Conservation (phyloP, 2,797 vertebrate species). For the Gallirallus australis region DNA sequence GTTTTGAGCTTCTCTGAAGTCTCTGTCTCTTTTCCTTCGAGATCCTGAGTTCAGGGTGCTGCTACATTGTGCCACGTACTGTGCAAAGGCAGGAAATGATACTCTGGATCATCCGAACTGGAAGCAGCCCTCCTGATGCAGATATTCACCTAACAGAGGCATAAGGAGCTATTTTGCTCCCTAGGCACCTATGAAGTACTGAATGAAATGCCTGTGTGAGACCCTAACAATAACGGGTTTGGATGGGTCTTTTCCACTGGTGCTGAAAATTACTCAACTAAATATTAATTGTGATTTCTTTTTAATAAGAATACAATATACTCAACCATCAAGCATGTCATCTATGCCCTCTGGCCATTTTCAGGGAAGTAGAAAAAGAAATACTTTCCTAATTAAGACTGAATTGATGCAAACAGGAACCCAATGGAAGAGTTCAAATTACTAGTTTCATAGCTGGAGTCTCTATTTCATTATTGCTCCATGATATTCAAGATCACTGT, state of each 20-base stretch:
- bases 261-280: not conserved
- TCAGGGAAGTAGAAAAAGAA: not conserved
- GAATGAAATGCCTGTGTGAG: not conserved
- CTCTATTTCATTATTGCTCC: not conserved
- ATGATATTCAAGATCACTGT: not conserved
- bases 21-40: not conserved
- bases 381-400: not conserved
- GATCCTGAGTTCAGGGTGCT: not conserved
- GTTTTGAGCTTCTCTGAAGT: not conserved
- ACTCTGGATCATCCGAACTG: not conserved
- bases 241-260: not conserved
- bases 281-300: not conserved
- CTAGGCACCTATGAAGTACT: not conserved
- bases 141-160: not conserved
- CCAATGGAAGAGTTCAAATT: not conserved
- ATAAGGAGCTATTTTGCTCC: not conserved
- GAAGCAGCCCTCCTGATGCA: not conserved
- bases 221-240: not conserved
- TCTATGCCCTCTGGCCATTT: not conserved
- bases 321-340: not conserved
- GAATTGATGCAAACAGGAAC: not conserved
- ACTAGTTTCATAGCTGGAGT: not conserved
- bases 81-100: not conserved
- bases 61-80: not conserved
- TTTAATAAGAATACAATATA: not conserved